These are phyloP conservation scores for Smittia sp. DNA, from an alignment of 2,888 invertebrate genomes.

Conservation along the genomic window DNA sequence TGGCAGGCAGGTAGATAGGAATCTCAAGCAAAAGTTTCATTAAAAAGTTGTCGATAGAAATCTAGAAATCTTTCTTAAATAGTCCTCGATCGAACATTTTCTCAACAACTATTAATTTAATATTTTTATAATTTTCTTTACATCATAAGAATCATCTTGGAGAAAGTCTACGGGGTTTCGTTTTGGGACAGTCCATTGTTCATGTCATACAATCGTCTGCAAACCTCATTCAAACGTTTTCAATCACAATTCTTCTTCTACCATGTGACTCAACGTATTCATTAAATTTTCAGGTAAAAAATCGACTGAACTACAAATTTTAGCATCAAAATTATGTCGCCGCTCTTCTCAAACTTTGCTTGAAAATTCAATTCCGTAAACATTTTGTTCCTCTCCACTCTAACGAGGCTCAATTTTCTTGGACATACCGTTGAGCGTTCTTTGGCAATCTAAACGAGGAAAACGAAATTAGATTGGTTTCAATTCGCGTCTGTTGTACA, in stretches of 20 bases:
- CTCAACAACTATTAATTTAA: neutral
- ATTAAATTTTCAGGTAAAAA: too few species aligned
- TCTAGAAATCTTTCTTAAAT: neutral
- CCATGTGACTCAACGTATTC: too few species aligned
- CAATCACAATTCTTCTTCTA: neutral
- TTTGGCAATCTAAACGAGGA: slow-evolving; percentile 82
- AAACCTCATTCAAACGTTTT: neutral
- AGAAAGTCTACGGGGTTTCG: neutral
- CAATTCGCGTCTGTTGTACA: too few species aligned
- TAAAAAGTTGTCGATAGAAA: neutral
- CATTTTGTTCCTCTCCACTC: neutral
- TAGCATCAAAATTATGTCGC: slow-evolving; percentile 18
- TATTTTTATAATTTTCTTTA: neutral
- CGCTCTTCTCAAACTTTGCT: too few species aligned
- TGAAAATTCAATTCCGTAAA: neutral
- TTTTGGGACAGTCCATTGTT: too few species aligned
- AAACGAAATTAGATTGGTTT: too few species aligned
- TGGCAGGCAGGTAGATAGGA: slow-evolving; percentile 17
- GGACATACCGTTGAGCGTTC: slow-evolving; percentile 72
- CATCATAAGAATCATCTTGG: slow-evolving; percentile 15
- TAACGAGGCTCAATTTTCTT: slow-evolving; percentile 68
- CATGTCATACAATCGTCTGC: too few species aligned
- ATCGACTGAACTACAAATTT: too few species aligned
- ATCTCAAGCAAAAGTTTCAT: slow-evolving; percentile 32
- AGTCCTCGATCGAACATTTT: neutral